Percentiles rank a stretch among this genome's conserved stretches.
Evolutionary conservation across 2,797 vertebrate genomes (phyloP).

Genomic region (Oreortyx pictus): DNA sequence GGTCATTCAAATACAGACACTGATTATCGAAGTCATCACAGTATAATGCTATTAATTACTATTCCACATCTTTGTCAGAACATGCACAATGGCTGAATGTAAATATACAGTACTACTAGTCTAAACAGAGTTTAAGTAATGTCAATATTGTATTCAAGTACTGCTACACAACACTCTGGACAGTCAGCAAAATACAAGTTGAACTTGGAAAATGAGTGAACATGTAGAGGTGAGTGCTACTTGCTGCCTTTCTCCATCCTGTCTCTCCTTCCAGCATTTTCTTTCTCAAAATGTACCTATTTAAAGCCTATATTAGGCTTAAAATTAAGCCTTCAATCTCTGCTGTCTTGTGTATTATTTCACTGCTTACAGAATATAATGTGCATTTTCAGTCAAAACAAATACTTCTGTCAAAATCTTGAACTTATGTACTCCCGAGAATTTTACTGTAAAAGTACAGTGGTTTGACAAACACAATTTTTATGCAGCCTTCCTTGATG

Average conservation of each 20-base stretch:
- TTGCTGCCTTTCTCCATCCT: neutral
- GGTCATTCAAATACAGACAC: neutral
- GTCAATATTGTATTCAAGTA: neutral
- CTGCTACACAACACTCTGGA: neutral
- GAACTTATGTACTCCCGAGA: neutral
- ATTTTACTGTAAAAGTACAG: neutral
- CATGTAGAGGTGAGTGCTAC: neutral
- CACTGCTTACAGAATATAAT: neutral
- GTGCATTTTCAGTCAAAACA: neutral
- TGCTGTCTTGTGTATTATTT: neutral
- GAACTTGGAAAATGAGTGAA: conserved; percentile 23
- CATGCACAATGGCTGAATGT: neutral
- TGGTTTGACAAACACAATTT: neutral
- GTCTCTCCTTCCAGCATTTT: neutral
- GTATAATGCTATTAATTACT: neutral
- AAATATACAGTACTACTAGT: neutral
- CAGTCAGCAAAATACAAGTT: conserved; percentile 6
- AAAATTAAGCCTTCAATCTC: neutral
- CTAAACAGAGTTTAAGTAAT: conserved; percentile 22
- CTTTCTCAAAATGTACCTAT: neutral
- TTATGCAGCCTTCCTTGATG: neutral
- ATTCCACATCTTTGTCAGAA: conserved; percentile 23
- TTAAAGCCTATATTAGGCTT: neutral
- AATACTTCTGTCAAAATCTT: neutral
- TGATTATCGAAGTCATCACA: neutral